These are phyloP conservation scores for Styela plicata DNA, from an alignment of 23 tunicate genomes.

Conservation along the genomic window DNA sequence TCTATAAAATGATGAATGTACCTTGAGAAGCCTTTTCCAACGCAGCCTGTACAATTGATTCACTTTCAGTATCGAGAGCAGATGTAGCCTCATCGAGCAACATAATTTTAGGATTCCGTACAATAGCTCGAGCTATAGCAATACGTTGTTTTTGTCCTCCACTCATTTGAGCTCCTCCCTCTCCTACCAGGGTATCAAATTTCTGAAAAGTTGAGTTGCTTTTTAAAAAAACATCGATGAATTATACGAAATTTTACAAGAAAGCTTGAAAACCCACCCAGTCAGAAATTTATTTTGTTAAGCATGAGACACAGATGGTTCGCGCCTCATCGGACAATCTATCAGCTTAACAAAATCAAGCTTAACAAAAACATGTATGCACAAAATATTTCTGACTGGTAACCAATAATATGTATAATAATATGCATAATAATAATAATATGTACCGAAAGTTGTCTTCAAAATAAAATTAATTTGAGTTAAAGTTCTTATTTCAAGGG, in stretches of 20 bases:
- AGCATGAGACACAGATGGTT: no score
- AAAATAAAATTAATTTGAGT: no score
- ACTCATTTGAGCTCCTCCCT: constrained; percentile 93
- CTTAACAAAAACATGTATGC: no score
- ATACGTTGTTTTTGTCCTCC: constrained; percentile 99
- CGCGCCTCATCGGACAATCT: no score
- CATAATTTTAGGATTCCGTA: constrained; percentile 91
- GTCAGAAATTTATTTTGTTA: no score
- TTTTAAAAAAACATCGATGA: not conserved
- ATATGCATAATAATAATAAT: no score
- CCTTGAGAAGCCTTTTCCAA: constrained; percentile 89
- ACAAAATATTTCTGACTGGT: no score
- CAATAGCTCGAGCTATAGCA: constrained; percentile 97
- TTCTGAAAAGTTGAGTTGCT: constrained; percentile 32
- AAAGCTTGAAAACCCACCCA: no score
- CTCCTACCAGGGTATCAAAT: constrained; percentile 91
- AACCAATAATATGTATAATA: no score
- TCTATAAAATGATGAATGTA: constrained; percentile 3
- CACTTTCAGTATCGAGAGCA: constrained; percentile 94
- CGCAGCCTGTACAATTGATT: constrained; percentile 83
- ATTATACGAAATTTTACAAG: not conserved
- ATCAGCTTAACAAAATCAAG: no score
- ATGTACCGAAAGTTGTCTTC: no score
- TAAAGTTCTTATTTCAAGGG: no score
- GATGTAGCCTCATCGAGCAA: constrained; percentile 97